phyloP scores from a whole-genome alignment of 2,888 invertebrate species.

The Pogonocherus hispidulus region DNA sequence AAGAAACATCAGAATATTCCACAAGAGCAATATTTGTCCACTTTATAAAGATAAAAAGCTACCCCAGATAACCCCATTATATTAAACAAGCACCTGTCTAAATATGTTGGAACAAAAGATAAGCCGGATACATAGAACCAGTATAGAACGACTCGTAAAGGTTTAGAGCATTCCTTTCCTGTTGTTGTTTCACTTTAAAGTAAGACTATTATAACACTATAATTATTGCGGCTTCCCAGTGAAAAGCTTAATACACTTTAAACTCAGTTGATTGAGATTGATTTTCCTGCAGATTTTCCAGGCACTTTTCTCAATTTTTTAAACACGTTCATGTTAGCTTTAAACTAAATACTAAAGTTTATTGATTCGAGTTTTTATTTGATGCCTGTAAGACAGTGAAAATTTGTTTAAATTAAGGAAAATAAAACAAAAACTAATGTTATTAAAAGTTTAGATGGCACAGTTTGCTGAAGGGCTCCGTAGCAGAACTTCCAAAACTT shows the following conservation, averaged over 20 bases:
- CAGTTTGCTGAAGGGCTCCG: slow-evolving; percentile 37
- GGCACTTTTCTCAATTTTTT: background rate
- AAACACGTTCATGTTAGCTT: background rate
- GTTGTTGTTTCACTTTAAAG: too few species aligned
- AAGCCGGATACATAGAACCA: too few species aligned
- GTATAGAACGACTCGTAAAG: too few species aligned
- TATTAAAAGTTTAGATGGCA: slow-evolving; percentile 41
- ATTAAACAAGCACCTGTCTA: too few species aligned
- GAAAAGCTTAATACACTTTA: background rate
- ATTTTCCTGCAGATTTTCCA: background rate
- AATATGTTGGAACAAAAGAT: too few species aligned
- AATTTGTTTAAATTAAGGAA: slow-evolving; percentile 33
- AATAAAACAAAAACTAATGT: slow-evolving; percentile 37
- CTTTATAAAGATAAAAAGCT: too few species aligned
- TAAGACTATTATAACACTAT: too few species aligned
- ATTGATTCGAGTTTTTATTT: slow-evolving; percentile 21
- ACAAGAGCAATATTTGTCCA: too few species aligned
- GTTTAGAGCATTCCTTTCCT: too few species aligned
- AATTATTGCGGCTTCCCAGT: background rate
- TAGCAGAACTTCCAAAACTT: slow-evolving; percentile 31
- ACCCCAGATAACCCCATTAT: too few species aligned
- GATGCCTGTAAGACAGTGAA: slow-evolving; percentile 22
- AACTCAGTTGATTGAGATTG: background rate
- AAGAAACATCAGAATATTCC: too few species aligned
- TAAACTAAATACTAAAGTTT: background rate